Conservation (phyloP, 2,113 vertebrate genomes). For the Thamnaconus septentrionalis region DNA sequence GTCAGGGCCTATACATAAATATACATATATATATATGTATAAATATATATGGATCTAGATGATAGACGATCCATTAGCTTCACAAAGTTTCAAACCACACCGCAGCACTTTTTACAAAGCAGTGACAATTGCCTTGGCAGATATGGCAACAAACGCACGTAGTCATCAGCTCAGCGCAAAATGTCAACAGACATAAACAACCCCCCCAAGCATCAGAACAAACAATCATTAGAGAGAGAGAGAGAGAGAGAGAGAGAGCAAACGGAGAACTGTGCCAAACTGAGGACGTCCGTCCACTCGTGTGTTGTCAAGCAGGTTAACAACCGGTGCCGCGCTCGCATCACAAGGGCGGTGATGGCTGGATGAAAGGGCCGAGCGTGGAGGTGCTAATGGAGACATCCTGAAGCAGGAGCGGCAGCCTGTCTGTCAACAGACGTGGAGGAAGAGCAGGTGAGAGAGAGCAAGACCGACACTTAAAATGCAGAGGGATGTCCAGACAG, state of each 20-base stretch:
- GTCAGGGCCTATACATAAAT: too few relatives aligned
- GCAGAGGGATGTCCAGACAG: conserved; percentile 32
- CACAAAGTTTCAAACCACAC: too few relatives aligned
- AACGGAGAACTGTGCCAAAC: conserved; percentile 19
- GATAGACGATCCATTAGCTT: too few relatives aligned
- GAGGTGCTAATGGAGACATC: conserved; percentile 64
- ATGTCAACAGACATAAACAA: too few relatives aligned
- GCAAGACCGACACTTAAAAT: conserved; percentile 1
- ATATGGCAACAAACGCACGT: too few relatives aligned
- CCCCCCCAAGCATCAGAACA: conserved; percentile 39
- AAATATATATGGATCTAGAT: too few relatives aligned
- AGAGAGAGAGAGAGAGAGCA: not conserved
- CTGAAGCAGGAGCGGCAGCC: conserved; percentile 39
- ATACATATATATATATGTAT: too few relatives aligned
- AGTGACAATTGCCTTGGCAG: too few relatives aligned
- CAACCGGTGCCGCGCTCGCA: conserved; percentile 28
- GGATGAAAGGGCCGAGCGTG: conserved; percentile 56
- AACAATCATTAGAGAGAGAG: conserved; percentile 39
- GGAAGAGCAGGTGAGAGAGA: conserved; percentile 10
- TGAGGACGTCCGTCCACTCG: conserved; percentile 28
- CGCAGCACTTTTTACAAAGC: too few relatives aligned
- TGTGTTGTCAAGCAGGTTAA: conserved; percentile 25
- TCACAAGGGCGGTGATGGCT: conserved; percentile 28
- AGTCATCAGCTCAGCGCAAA: too few relatives aligned
- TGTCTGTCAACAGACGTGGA: conserved; percentile 24